Evolutionary conservation across 2,888 invertebrate species (phyloP), one percentile per base, ranked within the genome.

Genomic region (Monochamus alternatus): DNA sequence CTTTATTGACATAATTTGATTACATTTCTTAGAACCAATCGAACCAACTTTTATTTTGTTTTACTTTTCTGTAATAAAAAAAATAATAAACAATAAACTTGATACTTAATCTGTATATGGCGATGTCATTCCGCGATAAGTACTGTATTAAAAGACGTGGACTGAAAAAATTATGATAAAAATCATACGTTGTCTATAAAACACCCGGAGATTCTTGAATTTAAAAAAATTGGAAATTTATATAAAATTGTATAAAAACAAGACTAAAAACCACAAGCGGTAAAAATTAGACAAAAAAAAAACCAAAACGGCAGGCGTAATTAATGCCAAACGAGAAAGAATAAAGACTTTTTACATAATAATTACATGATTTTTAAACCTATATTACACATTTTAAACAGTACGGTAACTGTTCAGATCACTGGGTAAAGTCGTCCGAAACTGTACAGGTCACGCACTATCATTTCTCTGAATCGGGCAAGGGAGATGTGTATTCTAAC

Each of bases 401-500:
- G 83, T 82, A 82, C 80, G 82, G 83, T 83, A 85, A 83, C 83
- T 81, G 83, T 84, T 82, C 81, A 76, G 81, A 84, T 81, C 82
- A 82, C 81, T 80, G 73, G 51, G 60, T 64, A 78, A 69, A 66
- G 38, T 66, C n/a, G 32, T 59, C 14, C 51, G 5, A 38, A 58
- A 68, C 68, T 69, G 44, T 60, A 69, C 51, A 52, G 62, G 62
- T 62, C 51, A 75, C 65, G 55, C 79, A 75, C 79, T 77, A 79
- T 80, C 80, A 77, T 79, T 80, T 80, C 52, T 79, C 80, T 66
- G 74, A 12, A 66, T 80, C 79, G 12, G 84, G 79, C 64, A 83
- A 75, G 14, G 86, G 77, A 59, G 86, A 64, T 9, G 78, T 90
- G 87, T 92, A 94, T 88, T 94, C 94, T 77, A 94, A 89, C 88